phyloP scores from a whole-genome alignment of 2,797 vertebrate species.

The Acanthopagrus latus region DNA sequence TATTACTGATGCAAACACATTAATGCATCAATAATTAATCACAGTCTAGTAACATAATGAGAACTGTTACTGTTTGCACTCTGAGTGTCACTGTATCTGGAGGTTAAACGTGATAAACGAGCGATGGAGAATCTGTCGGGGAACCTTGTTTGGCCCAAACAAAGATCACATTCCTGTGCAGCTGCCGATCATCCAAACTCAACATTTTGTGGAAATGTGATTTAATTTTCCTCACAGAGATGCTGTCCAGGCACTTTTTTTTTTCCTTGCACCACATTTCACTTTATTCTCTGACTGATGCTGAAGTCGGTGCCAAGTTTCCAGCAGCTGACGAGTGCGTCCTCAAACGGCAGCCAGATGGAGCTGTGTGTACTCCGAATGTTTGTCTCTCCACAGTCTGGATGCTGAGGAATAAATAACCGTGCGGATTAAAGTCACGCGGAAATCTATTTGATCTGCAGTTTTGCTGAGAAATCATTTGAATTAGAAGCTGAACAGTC shows the following conservation, averaged over 20 bases:
- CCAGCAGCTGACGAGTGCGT: slow-evolving; percentile 31
- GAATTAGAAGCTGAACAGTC: background rate
- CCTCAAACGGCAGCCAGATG: slow-evolving; percentile 36
- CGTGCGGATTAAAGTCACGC: background rate
- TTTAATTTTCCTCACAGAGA: slow-evolving; percentile 26
- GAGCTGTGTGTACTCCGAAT: slow-evolving; percentile 27
- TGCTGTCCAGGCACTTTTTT: slow-evolving; percentile 13
- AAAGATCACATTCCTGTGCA: background rate
- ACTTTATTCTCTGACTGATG: slow-evolving; percentile 21
- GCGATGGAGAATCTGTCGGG: background rate
- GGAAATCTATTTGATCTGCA: background rate
- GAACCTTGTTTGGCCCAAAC: background rate
- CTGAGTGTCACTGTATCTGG: too few relatives aligned
- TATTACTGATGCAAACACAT: background rate
- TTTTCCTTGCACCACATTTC: slow-evolving; percentile 6
- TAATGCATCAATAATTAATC: background rate
- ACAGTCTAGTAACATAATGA: too few relatives aligned
- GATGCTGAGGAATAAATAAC: background rate
- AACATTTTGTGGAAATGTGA: slow-evolving; percentile 2
- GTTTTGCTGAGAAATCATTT: background rate
- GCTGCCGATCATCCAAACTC: background rate
- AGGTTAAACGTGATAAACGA: background rate
- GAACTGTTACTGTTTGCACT: background rate
- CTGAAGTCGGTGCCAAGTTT: slow-evolving; percentile 21
- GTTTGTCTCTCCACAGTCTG: background rate